These are phyloP conservation scores for Eublepharis macularius DNA, from an alignment of 2,113 vertebrate genomes.

Conservation along the genomic window DNA sequence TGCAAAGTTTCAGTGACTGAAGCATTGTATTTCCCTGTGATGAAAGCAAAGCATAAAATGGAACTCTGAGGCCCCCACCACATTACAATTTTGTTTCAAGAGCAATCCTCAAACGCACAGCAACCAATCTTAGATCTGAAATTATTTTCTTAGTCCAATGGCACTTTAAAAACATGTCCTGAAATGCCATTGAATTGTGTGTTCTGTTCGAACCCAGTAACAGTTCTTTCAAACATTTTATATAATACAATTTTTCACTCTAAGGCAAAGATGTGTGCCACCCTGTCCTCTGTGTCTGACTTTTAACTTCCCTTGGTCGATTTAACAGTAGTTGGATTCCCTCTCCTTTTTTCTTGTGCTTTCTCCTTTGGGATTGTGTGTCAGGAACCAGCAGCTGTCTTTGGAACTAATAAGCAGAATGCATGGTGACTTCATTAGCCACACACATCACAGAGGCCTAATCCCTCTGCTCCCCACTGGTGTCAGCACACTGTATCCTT, in stretches of 20 bases:
- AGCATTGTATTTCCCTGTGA: background rate
- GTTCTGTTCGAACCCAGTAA: background rate
- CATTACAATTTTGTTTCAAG: fast-evolving
- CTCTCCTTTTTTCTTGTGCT: slow-evolving; percentile 3
- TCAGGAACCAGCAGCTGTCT: slow-evolving; percentile 39
- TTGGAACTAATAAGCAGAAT: slow-evolving; percentile 39
- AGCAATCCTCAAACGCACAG: background rate
- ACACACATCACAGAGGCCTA: background rate
- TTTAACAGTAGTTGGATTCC: slow-evolving; percentile 14
- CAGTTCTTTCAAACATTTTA: fast-evolving
- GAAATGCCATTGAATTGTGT: background rate
- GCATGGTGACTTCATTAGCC: slow-evolving; percentile 40
- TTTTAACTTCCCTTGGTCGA: background rate
- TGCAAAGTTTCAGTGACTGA: fast-evolving
- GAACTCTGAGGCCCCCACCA: fast-evolving
- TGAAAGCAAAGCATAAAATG: fast-evolving
- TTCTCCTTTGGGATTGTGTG: slow-evolving; percentile 41
- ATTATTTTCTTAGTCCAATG: background rate
- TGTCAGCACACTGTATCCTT: background rate
- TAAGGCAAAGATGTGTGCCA: background rate
- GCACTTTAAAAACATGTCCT: fast-evolving
- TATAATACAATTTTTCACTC: background rate
- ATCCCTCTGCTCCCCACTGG: background rate
- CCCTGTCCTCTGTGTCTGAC: background rate
- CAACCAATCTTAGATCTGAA: no score